Evolutionary conservation across 2,888 invertebrate genomes (phyloP).

Genomic region (Oligia fasciuncula): DNA sequence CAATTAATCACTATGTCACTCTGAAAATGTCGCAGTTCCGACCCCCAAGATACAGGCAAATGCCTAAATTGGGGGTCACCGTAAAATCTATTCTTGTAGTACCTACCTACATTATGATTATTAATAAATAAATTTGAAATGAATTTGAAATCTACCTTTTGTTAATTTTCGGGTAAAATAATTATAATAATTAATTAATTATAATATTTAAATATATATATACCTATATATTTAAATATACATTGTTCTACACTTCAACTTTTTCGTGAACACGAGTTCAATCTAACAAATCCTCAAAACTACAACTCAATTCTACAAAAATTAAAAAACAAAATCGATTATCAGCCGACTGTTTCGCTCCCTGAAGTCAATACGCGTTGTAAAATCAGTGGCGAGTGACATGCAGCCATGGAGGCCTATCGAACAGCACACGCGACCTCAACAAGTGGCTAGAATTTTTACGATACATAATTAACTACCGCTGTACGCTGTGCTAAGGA

Average conservation of each 20-base stretch:
- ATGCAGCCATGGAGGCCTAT: constrained; percentile 36
- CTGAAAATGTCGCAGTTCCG: too few relatives aligned
- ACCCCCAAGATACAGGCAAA: too few relatives aligned
- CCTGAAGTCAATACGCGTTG: constrained; percentile 23
- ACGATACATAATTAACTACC: constrained; percentile 66
- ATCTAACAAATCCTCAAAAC: neutral
- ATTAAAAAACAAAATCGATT: neutral
- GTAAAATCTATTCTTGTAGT: too few relatives aligned
- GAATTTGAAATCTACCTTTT: neutral
- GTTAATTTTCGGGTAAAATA: neutral
- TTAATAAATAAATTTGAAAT: too few relatives aligned
- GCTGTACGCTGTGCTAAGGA: constrained; percentile 18
- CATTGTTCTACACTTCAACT: neutral
- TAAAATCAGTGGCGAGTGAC: constrained; percentile 36
- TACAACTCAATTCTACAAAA: neutral
- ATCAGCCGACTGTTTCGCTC: neutral
- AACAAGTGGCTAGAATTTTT: constrained; percentile 70
- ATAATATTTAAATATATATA: too few relatives aligned
- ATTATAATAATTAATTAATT: neutral
- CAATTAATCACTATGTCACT: too few relatives aligned
- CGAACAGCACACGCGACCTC: constrained; percentile 62
- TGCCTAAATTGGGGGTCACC: too few relatives aligned
- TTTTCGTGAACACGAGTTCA: neutral
- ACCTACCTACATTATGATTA: too few relatives aligned
- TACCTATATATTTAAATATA: too few relatives aligned